Percentiles rank a stretch among this genome's conserved stretches.
phyloP scores from a whole-genome alignment of 2,888 invertebrate species.

The Unio delphinus region DNA sequence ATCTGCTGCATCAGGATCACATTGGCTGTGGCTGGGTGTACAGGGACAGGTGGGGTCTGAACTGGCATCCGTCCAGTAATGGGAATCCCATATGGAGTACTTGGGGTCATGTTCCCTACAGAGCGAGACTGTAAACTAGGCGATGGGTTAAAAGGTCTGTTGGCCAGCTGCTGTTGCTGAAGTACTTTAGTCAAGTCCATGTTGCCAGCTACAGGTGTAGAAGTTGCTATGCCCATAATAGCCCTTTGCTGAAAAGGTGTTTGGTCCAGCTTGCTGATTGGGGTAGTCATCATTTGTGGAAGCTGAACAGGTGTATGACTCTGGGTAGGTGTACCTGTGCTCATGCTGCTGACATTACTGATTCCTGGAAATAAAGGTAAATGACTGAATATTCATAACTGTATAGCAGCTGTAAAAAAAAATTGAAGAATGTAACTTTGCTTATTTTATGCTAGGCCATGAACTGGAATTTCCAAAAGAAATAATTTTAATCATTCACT shows the following conservation, averaged over 20 bases:
- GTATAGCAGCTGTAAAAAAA: too few species aligned
- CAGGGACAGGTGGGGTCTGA: slow-evolving; percentile 33
- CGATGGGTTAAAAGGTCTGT: slow-evolving; percentile 35
- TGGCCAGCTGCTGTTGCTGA: slow-evolving; percentile 40
- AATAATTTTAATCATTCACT: too few species aligned
- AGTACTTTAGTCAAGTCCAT: slow-evolving; percentile 45
- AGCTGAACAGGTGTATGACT: too few species aligned
- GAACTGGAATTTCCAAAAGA: too few species aligned
- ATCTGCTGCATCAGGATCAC: slow-evolving; percentile 56
- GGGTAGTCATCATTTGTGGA: too few species aligned
- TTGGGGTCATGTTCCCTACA: slow-evolving; percentile 25
- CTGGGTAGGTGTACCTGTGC: too few species aligned
- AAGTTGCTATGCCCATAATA: slow-evolving; percentile 18
- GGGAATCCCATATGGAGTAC: slow-evolving; percentile 50
- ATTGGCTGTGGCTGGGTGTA: slow-evolving; percentile 33
- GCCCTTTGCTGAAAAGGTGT: slow-evolving; percentile 8
- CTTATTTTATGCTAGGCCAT: too few species aligned
- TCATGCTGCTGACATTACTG: too few species aligned
- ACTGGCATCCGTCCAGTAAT: slow-evolving; percentile 54
- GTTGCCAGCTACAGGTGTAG: slow-evolving; percentile 12
- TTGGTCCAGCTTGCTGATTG: too few species aligned
- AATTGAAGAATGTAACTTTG: too few species aligned
- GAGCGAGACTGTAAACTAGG: slow-evolving; percentile 28
- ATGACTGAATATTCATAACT: too few species aligned
- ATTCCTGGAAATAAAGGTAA: too few species aligned